Evolutionary conservation across 2,113 vertebrate species (phyloP).

Genomic region (Myotis lucifugus): DNA sequence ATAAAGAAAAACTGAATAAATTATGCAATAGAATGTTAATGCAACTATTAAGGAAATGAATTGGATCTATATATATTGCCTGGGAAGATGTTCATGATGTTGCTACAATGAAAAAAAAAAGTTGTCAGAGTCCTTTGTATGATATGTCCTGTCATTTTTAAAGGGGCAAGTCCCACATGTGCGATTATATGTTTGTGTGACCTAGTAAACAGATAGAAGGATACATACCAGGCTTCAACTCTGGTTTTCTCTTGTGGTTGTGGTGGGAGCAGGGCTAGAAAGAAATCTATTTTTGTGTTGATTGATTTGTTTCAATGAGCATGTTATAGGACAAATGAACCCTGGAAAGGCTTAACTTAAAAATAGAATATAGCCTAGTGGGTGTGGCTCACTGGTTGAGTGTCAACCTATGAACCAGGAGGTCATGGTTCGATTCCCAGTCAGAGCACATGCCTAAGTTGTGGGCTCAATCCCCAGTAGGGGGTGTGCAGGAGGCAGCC

Average conservation of each 20-base stretch:
- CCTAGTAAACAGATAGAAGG: background rate
- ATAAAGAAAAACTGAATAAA: constrained; percentile 13
- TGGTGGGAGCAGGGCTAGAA: background rate
- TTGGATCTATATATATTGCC: background rate
- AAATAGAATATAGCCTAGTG: background rate
- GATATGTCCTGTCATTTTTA: background rate
- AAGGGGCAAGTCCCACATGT: background rate
- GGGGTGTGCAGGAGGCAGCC: too few relatives aligned
- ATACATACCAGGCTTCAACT: background rate
- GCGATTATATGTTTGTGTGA: background rate
- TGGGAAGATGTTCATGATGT: background rate
- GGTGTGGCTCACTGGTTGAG: too few relatives aligned
- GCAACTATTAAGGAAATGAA: background rate
- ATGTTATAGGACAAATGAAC: background rate
- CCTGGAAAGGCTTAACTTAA: background rate
- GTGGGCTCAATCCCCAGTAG: too few relatives aligned
- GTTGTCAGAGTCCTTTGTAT: background rate
- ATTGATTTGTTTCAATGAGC: background rate
- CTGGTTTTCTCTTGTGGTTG: background rate
- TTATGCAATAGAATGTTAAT: background rate
- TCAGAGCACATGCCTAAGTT: too few relatives aligned
- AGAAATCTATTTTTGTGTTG: constrained; percentile 1
- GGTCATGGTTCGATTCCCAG: too few relatives aligned
- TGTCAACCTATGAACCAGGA: too few relatives aligned
- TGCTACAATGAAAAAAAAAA: background rate